These are phyloP conservation scores for Phaenicophaeus curvirostris DNA, from an alignment of 2,797 vertebrate species.

Conservation along the genomic window DNA sequence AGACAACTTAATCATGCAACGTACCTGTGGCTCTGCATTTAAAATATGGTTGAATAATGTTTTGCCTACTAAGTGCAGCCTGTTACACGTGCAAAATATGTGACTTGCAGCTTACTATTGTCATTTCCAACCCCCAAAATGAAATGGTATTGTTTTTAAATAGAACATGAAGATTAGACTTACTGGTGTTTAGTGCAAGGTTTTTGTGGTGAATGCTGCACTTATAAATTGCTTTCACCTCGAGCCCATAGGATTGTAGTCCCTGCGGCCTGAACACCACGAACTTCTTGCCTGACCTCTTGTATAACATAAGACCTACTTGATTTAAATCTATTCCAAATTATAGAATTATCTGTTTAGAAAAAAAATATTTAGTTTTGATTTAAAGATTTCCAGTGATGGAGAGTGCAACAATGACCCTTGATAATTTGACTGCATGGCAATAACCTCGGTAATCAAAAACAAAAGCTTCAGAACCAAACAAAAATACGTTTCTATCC, in stretches of 20 bases:
- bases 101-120: not conserved
- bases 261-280: not conserved
- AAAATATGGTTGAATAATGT: not conserved
- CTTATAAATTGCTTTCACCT: not conserved
- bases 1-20: constrained; percentile 3
- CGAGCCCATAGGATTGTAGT: not conserved
- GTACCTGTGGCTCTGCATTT: not conserved
- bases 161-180: not conserved
- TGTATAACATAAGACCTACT: not conserved
- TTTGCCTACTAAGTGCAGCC: not conserved
- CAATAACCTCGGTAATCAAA: not conserved
- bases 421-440: not conserved
- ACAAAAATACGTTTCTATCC: not conserved
- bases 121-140: not conserved
- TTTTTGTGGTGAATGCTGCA: not conserved
- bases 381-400: not conserved
- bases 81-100: not conserved
- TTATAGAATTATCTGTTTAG: not conserved
- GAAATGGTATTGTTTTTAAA: not conserved
- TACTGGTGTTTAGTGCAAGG: not conserved
- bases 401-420: not conserved
- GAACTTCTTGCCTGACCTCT: not conserved
- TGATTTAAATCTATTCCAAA: not conserved
- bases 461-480: not conserved
- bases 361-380: not conserved